phyloP scores from a whole-genome alignment of 2,113 vertebrate genomes.

The rat (Rattus norvegicus) region GRCr8 NC_086019.1:96531001-96531500 shows the following conservation, averaged over 20 bases:
- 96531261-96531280: constrained; percentile 83
- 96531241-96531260: constrained; percentile 85
- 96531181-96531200: constrained; percentile 62
- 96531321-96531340: constrained; percentile 71
- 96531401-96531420: constrained; percentile 84
- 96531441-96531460: constrained; percentile 75
- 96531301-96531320: constrained; percentile 86
- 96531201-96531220: constrained; percentile 82
- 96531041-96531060: constrained; percentile 77
- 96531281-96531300: constrained; percentile 84
- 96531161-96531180: constrained; percentile 77
- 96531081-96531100: constrained; percentile 87
- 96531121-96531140: constrained; percentile 89
- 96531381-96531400: constrained; percentile 82
- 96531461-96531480: constrained; percentile 75
- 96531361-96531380: constrained; percentile 77
- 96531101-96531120: constrained; percentile 85
- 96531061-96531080: constrained; percentile 90
- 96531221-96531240: constrained; percentile 79
- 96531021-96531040: constrained; percentile 85
- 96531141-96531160: constrained; percentile 90
- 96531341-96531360: constrained; percentile 80
- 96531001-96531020: constrained; percentile 87
- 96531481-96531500: constrained; percentile 65
- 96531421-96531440: constrained; percentile 76